Evolutionary conservation across 92 coral and sea anemone species (phyloP), one percentile per base, ranked within the genome.

Genomic region (Virgularia gustaviana): DNA sequence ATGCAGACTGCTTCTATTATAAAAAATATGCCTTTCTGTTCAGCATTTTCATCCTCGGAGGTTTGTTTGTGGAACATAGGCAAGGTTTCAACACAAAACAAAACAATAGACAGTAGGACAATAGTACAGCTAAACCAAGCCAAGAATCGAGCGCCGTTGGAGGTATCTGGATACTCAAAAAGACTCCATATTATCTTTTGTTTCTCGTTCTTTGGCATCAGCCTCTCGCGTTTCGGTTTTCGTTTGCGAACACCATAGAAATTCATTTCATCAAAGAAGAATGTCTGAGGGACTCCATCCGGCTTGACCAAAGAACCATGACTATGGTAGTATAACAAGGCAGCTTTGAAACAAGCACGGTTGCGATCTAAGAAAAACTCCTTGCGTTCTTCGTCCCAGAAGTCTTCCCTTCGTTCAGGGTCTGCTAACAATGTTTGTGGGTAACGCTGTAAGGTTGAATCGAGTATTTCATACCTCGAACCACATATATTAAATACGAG

Each of bases 111-210:
- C 41, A 91, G 65, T 16, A 91, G 71, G 25, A 91, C 89, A 0
- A 91, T 79, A 9, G 79, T 70, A 2, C 89, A 85, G 2, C 96
- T 88, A 41, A 90, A 77, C 39, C 89, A 83, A 12, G 97, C 97
- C 25, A 86, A 74, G 22, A 45, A 88, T 44, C 86, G 79, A 3
- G 97, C 97, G 22, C 41, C 64, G 42, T 63, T 78, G 9, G 97
- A 91, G 0, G 97, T 91, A 28, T 91, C 97, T 8, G 97, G 97
- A 20, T 91, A 81, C 36, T 91, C 97, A 44, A 91, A 91, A 18
- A 86, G 60, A 28, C 81, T 73, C 97, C 97, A 91, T 19, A 88
- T 61, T 41, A 55, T 65, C 51, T 87, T 73, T 78, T 85, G 90
- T 9, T 85, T 9, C 10, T 78, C 79, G 66, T 91, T 88, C 58